phyloP scores from a whole-genome alignment of 2,113 vertebrate genomes.

The Empidonax alnorum region DNA sequence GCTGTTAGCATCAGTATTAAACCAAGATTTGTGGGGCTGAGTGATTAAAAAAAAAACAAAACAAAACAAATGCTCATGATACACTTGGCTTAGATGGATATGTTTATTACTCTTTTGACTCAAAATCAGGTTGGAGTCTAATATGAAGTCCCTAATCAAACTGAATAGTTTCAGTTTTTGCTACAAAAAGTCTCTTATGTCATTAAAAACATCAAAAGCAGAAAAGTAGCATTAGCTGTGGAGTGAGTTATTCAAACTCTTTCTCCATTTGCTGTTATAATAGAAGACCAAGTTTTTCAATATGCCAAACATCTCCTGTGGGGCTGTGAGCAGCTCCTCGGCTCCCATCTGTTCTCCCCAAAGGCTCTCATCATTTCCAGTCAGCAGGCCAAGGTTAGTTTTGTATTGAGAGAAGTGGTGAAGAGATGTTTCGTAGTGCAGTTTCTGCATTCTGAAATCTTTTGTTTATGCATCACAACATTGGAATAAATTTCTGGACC shows the following conservation, averaged over 20 bases:
- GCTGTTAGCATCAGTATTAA: neutral
- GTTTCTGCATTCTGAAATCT: neutral
- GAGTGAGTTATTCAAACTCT: neutral
- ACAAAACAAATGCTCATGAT: neutral
- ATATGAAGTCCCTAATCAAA: neutral
- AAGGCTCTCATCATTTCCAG: neutral
- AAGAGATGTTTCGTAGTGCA: neutral
- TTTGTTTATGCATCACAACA: neutral
- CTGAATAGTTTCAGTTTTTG: slow-evolving; percentile 1
- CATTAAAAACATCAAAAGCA: neutral
- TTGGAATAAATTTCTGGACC: neutral
- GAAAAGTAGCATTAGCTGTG: neutral
- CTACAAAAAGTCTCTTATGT: neutral
- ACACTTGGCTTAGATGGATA: neutral
- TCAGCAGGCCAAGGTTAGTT: neutral
- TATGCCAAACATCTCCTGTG: neutral
- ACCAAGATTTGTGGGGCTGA: neutral
- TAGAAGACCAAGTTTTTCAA: neutral
- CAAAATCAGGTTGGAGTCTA: neutral
- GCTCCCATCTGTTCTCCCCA: neutral
- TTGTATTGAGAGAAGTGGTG: neutral
- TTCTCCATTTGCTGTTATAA: neutral
- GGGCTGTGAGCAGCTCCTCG: neutral
- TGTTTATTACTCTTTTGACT: neutral
- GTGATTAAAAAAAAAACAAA: neutral